These are phyloP conservation scores for Elmis aenea DNA, from an alignment of 2,888 invertebrate species.

Conservation along the genomic window DNA sequence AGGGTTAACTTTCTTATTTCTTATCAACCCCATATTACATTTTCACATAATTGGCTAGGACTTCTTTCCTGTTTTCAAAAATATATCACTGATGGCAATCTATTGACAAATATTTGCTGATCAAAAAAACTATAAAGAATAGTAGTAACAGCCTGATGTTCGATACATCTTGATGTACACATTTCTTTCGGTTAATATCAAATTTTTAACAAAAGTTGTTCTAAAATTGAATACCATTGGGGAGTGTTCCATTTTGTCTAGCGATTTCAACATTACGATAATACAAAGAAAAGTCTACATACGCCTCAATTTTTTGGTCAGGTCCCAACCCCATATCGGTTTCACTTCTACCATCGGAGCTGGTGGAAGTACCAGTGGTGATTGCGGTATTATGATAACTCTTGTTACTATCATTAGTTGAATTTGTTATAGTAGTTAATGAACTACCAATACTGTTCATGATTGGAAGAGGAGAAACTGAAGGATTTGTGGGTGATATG, in stretches of 20 bases:
- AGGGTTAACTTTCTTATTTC: too few relatives aligned
- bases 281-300: constrained; percentile 81
- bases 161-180: too few relatives aligned
- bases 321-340: constrained; percentile 49
- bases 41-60: too few relatives aligned
- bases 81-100: too few relatives aligned
- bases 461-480: constrained; percentile 58
- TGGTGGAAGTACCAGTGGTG: constrained; percentile 40
- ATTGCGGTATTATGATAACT: constrained; percentile 42
- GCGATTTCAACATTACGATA: constrained; percentile 67
- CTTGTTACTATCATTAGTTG: constrained; percentile 31
- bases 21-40: too few relatives aligned
- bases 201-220: too few relatives aligned
- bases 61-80: too few relatives aligned
- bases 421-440: constrained; percentile 24
- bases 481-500: constrained; percentile 50
- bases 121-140: too few relatives aligned
- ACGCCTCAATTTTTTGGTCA: constrained; percentile 70
- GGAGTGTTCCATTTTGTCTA: constrained; percentile 60
- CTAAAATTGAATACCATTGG: constrained; percentile 55
- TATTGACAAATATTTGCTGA: too few relatives aligned
- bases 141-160: too few relatives aligned
- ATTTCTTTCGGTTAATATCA: too few relatives aligned
- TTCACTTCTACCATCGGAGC: constrained; percentile 30
- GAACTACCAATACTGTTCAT: constrained; percentile 32